phyloP scores from a whole-genome alignment of 2,113 vertebrate species.

The Gorsachius goisagi region DNA sequence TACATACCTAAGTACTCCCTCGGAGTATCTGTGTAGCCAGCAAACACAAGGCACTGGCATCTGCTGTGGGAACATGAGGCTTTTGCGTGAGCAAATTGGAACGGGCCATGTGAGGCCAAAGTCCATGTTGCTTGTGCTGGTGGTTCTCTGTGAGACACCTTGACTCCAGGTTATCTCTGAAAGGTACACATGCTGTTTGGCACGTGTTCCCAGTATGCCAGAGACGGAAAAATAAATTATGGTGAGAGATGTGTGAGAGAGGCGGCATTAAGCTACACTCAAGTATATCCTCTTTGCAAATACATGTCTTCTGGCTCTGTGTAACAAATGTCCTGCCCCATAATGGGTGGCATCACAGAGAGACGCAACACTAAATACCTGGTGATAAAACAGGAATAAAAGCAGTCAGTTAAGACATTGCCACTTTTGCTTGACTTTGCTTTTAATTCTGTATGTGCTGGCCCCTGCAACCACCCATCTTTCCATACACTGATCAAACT shows the following conservation, averaged over 20 bases:
- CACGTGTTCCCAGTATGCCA: background rate
- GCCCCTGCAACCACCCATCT: background rate
- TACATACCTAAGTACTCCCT: background rate
- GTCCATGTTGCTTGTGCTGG: background rate
- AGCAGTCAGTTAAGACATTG: background rate
- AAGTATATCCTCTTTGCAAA: background rate
- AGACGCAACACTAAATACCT: background rate
- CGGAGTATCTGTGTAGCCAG: background rate
- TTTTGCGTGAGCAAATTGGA: background rate
- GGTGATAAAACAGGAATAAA: background rate
- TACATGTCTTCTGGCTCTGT: background rate
- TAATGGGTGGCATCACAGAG: background rate
- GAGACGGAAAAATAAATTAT: background rate
- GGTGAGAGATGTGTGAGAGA: background rate
- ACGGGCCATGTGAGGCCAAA: background rate
- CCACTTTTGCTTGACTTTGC: background rate
- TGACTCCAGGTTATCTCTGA: slow-evolving; percentile 37
- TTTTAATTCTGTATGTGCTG: background rate
- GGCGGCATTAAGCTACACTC: background rate
- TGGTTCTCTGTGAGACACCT: background rate
- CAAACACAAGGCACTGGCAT: background rate
- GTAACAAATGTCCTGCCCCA: background rate
- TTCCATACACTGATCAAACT: background rate
- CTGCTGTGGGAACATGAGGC: slow-evolving; percentile 8
- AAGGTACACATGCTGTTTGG: background rate